Conservation (phyloP, 2,797 vertebrate genomes). For the Parauchenoglanis punctatus region DNA sequence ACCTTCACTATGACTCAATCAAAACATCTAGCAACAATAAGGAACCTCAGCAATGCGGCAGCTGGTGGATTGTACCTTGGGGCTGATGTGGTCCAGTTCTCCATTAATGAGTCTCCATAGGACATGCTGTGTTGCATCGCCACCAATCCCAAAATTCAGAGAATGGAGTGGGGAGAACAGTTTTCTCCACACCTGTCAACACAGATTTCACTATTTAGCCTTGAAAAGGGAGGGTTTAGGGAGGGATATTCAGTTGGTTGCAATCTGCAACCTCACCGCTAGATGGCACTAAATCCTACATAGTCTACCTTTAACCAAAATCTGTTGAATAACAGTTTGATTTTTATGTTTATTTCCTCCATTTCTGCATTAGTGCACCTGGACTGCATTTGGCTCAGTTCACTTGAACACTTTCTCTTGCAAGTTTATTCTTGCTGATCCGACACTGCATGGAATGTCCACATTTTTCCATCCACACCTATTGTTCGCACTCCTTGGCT, state of each 20-base stretch:
- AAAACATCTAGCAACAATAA: not conserved
- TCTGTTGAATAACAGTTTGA: not conserved
- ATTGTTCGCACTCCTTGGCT: not conserved
- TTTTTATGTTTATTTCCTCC: not conserved
- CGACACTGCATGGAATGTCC: not conserved
- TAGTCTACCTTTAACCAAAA: not conserved
- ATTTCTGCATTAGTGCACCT: not conserved
- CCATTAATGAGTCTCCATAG: slow-evolving; percentile 89
- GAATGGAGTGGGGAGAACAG: slow-evolving; percentile 92
- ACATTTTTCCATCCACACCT: not conserved
- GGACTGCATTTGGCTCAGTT: not conserved
- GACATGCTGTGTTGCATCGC: slow-evolving; percentile 88
- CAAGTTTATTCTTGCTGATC: not conserved
- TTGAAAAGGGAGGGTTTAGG: too few relatives aligned
- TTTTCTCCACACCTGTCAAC: slow-evolving; percentile 85
- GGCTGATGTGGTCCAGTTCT: slow-evolving; percentile 88
- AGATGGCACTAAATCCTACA: slow-evolving; percentile 9
- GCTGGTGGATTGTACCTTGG: slow-evolving; percentile 77
- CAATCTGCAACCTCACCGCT: not conserved
- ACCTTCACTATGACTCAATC: not conserved
- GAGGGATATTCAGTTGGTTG: not conserved
- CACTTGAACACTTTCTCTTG: not conserved
- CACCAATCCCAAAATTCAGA: slow-evolving; percentile 88
- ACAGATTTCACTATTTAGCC: too few relatives aligned
- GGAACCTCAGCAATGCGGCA: not conserved